phyloP scores from a whole-genome alignment of 1,140 invertebrate species.

The Cydia pomonella region DNA sequence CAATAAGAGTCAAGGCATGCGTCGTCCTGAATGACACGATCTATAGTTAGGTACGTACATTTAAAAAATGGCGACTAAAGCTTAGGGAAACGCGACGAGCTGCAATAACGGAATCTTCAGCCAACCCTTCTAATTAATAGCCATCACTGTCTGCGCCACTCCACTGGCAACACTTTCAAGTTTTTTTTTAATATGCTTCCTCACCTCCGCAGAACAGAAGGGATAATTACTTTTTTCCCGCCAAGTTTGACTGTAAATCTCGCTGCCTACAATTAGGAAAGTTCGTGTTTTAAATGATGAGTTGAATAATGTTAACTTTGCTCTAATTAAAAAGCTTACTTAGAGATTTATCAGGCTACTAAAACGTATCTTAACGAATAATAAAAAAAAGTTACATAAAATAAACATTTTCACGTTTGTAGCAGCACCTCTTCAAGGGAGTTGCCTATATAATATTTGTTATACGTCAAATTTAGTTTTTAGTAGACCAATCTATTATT shows the following conservation, averaged over 20 bases:
- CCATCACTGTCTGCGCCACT: conserved; percentile 77
- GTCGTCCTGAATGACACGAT: no score
- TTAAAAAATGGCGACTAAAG: conserved; percentile 4
- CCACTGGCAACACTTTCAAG: conserved; percentile 75
- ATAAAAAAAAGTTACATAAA: not conserved
- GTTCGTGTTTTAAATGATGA: conserved; percentile 54
- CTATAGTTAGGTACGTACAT: not conserved
- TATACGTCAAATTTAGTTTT: no score
- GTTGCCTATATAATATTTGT: no score
- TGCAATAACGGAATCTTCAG: conserved; percentile 75
- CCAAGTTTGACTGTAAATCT: conserved; percentile 66
- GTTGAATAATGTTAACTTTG: conserved; percentile 18
- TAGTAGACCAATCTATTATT: no score
- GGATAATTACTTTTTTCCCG: conserved; percentile 77
- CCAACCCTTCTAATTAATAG: conserved; percentile 79
- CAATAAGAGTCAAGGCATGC: no score
- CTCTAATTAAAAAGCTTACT: conserved; percentile 19
- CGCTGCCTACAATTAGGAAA: conserved; percentile 66
- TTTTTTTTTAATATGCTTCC: conserved; percentile 78
- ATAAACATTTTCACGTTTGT: no score
- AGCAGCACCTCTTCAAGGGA: no score
- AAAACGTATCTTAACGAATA: not conserved
- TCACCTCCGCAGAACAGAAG: conserved; percentile 76
- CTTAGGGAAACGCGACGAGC: conserved; percentile 45
- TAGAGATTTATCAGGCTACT: not conserved